Evolutionary conservation across 2,113 vertebrate genomes (phyloP).

Genomic region (Trogon melanurus): DNA sequence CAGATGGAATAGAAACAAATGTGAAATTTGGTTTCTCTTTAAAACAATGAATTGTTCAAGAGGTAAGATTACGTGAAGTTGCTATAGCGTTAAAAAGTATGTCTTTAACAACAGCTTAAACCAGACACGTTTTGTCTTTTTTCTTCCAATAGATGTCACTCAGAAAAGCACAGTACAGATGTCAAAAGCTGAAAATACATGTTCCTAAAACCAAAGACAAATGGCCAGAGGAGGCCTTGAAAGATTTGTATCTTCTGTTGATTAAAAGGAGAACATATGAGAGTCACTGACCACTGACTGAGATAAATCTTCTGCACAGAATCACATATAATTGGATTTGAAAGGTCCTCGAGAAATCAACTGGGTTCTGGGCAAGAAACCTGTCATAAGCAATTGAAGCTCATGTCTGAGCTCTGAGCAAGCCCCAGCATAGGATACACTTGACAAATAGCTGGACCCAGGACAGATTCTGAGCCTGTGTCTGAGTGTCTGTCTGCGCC

Average conservation of each 20-base stretch:
- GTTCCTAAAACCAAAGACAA: neutral
- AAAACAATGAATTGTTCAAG: neutral
- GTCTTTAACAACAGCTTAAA: neutral
- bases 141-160: neutral
- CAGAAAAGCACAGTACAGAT: neutral
- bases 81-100: neutral
- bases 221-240: neutral
- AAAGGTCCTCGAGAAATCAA: neutral
- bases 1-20: neutral
- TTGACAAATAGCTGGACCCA: neutral
- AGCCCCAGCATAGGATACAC: neutral
- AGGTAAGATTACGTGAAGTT: neutral
- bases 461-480: neutral
- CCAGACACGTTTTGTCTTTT: neutral
- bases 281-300: neutral
- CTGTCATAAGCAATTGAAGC: neutral
- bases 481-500: neutral
- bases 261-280: neutral
- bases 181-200: neutral
- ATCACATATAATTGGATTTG: neutral
- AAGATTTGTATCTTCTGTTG: constrained; percentile 12
- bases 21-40: neutral
- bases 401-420: rapidly evolving
- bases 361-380: neutral
- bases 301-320: neutral